Conservation (phyloP, 2,113 vertebrate genomes). For the Callorhinus ursinus region DNA sequence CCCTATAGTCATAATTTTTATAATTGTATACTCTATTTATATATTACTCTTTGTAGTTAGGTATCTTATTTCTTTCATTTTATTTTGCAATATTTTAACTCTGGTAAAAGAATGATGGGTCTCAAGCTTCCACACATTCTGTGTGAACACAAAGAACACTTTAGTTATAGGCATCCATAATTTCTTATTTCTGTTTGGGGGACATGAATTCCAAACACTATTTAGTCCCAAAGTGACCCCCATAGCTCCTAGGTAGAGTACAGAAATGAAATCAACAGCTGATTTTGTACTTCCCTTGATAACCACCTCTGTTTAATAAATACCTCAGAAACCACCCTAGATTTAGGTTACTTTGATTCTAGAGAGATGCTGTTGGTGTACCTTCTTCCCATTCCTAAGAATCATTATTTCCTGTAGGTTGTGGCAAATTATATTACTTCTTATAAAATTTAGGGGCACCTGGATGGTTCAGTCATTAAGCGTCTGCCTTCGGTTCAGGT, state of each 20-base stretch:
- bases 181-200: background rate
- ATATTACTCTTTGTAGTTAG: background rate
- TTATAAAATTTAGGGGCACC: background rate
- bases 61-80: background rate
- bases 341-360: background rate
- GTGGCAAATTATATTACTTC: background rate
- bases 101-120: background rate
- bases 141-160: background rate
- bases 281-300: background rate
- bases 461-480: no score
- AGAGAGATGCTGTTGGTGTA: background rate
- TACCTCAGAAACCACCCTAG: background rate
- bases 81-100: background rate
- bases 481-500: no score
- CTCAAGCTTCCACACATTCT: background rate
- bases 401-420: background rate
- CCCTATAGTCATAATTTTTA: background rate
- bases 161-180: background rate
- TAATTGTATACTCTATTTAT: background rate
- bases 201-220: background rate
- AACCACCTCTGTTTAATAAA: background rate
- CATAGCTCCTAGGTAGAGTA: background rate
- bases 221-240: background rate
- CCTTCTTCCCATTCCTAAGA: background rate
- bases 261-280: background rate